A percentile compares a stretch with the other conserved stretches of the same genome.
Conservation (phyloP, 2,113 vertebrate genomes). For the Myrmecobius fasciatus region DNA sequence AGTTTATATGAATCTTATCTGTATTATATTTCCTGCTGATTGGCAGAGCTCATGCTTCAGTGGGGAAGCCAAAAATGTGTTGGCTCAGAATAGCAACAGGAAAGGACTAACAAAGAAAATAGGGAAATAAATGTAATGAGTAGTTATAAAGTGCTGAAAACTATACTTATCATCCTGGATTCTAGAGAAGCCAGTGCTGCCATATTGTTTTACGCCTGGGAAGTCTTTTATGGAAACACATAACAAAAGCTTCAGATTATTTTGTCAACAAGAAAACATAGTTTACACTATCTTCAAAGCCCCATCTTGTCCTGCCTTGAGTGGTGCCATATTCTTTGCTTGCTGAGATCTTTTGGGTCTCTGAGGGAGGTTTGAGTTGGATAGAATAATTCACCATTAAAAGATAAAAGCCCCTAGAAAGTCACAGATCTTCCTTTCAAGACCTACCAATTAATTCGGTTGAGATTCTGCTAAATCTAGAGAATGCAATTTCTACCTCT, state of each 20-base stretch:
- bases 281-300: constrained; percentile 79
- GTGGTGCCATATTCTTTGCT: constrained; percentile 60
- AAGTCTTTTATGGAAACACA: constrained; percentile 77
- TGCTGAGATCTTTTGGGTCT: constrained; percentile 64
- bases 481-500: constrained; percentile 43
- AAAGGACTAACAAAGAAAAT: constrained; percentile 86
- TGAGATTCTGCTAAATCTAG: constrained; percentile 34
- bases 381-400: constrained; percentile 67
- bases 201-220: constrained; percentile 80
- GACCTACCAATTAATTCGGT: constrained; percentile 48
- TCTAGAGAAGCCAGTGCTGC: constrained; percentile 72
- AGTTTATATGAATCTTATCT: constrained; percentile 86
- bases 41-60: constrained; percentile 81
- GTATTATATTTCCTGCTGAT: constrained; percentile 87
- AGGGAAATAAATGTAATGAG: constrained; percentile 82
- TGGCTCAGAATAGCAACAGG: constrained; percentile 82
- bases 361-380: constrained; percentile 43
- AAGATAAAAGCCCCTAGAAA: constrained; percentile 58
- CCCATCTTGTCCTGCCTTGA: constrained; percentile 66
- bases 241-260: constrained; percentile 81
- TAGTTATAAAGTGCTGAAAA: constrained; percentile 83
- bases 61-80: constrained; percentile 83
- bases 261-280: constrained; percentile 83
- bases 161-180: constrained; percentile 77
- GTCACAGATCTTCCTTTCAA: constrained; percentile 50